Base-by-base conservation (phyloP, 2,113 vertebrate genomes). In the Amblyopsis rosae region DNA sequence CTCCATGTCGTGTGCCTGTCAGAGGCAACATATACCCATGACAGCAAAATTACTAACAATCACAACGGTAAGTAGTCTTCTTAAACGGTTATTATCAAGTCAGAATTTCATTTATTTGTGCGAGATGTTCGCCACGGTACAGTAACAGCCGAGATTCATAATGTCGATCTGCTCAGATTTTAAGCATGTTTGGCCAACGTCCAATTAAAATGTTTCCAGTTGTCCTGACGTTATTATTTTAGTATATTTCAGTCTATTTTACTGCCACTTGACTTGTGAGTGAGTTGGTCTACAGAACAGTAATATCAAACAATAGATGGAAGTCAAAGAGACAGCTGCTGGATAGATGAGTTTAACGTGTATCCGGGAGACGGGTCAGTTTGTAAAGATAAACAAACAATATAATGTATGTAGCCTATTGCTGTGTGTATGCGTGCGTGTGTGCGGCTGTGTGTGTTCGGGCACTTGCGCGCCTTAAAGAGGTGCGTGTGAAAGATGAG, bases 301-400 rank as follows among this genome's bases (percentile, higher is more conserved):
- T 73, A 35, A 8, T 64, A n/a, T 17, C 56, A 66, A 84, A 88
- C 82, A 88, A 88, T 88, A 74, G 81, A 80, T 56, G 87, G 86
- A 87, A 84, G 84, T 86, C 53, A 41, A 73, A 35, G 46, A 59
- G 26, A 15, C 58, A 16, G 4, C 76, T 82, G 69, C 61, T 73
- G 83, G 76, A 72, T 70, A 63, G 82, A 87, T 76, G 69, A 72
- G 78, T 85, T 82, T 58, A 73, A 73, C 83, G 35, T 41, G 35
- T 8, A 76, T 76, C 64, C 72, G 73, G 53, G 69, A 83, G 75
- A 48, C 70, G 75, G 81, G 69, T 35, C 82, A 63, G 74, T 83
- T 68, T 75, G 73, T 78, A 79, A 87, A 86, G 72, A 81, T 32
- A 13, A 80, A 46, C 70, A 59, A 73, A 71, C 77, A 75, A 78